Base-by-base conservation (phyloP, 2,797 vertebrate genomes). In the Schizopygopsis pylzovi region DNA sequence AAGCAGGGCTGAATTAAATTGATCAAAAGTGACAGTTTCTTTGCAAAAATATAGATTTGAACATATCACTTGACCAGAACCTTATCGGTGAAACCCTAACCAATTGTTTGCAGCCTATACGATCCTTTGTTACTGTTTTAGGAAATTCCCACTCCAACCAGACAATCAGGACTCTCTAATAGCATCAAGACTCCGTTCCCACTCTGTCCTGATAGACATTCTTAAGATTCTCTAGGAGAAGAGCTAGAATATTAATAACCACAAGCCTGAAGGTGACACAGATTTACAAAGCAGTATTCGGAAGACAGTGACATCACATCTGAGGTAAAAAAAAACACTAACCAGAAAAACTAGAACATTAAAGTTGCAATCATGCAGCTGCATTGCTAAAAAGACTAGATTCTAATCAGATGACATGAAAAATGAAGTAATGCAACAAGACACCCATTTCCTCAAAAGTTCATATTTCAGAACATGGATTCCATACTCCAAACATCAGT, bases 161-260 rank as follows among this genome's bases (percentile, higher is more conserved):
- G 45, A 83, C 75, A 89, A 88, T 87, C 86, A 89, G 72, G 82
- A 63, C 65, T 63, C 56, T 49, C 77, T 68, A 47, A 78, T 39
- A 80, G 45, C 37, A 7, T 47, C 71, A 81, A 1, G 56, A 4
- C 73, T 70, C 52, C 41, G 80, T 88, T 83, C 86, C 73, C 83
- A 82, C 37, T 59, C 65, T 16, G 28, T 72, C 67, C 68, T 67
- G 13, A 86, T 70, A 87, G 76, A 86, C 75, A 86, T 84, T 73
- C 75, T 81, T 71, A 68, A 72, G n/a, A 86, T 75, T 87, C 52
- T 72, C 28, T 54, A n/a, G 37, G 68, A 88, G 71, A 82, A 59
- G 79, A 87, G 22, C 43, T 7, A 47, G 28, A 79, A 78, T 90
- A 91, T 90, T 86, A 89, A 88, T 91, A 89, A 79, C 87, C 56